Evolutionary conservation across 2,888 invertebrate genomes (phyloP).

Genomic region (Patella caerulea): DNA sequence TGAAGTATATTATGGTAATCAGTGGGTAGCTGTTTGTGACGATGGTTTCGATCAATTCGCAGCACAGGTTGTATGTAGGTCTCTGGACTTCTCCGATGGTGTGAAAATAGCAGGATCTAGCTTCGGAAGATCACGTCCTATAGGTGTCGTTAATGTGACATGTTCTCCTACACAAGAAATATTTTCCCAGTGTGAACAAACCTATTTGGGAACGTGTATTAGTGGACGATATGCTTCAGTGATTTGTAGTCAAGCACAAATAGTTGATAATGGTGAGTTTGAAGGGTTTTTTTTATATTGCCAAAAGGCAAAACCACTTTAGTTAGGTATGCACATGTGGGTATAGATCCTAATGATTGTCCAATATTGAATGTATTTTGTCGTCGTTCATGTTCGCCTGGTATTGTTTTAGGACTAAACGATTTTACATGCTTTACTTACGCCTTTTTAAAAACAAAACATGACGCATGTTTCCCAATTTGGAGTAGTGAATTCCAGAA

Average conservation of each 20-base stretch:
- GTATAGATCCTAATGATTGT: too few relatives aligned
- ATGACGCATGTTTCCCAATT: too few relatives aligned
- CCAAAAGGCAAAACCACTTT: too few relatives aligned
- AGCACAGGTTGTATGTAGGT: slow-evolving; percentile 40
- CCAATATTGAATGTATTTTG: too few relatives aligned
- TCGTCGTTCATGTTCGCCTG: too few relatives aligned
- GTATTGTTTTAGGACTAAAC: too few relatives aligned
- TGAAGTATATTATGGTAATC: slow-evolving; percentile 41
- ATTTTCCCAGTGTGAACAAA: slow-evolving; percentile 41
- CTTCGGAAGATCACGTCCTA: slow-evolving; percentile 69
- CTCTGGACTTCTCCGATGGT: slow-evolving; percentile 50
- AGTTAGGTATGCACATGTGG: too few relatives aligned
- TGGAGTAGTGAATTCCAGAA: too few relatives aligned
- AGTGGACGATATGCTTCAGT: slow-evolving; percentile 53
- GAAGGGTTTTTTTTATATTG: too few relatives aligned
- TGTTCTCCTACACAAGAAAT: slow-evolving; percentile 46
- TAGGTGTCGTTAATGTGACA: slow-evolving; percentile 74
- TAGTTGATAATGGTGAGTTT: slow-evolving; percentile 44
- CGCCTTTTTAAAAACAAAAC: too few relatives aligned
- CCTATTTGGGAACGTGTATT: slow-evolving; percentile 27
- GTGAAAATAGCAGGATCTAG: slow-evolving; percentile 43
- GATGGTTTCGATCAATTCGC: slow-evolving; percentile 45
- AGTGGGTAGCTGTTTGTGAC: slow-evolving; percentile 53
- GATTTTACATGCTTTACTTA: too few relatives aligned
- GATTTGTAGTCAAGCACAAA: slow-evolving; percentile 42